Evolutionary conservation across 2,797 vertebrate species (phyloP), one percentile per base, ranked within the genome.

Genomic region (Holocentrus rufus): DNA sequence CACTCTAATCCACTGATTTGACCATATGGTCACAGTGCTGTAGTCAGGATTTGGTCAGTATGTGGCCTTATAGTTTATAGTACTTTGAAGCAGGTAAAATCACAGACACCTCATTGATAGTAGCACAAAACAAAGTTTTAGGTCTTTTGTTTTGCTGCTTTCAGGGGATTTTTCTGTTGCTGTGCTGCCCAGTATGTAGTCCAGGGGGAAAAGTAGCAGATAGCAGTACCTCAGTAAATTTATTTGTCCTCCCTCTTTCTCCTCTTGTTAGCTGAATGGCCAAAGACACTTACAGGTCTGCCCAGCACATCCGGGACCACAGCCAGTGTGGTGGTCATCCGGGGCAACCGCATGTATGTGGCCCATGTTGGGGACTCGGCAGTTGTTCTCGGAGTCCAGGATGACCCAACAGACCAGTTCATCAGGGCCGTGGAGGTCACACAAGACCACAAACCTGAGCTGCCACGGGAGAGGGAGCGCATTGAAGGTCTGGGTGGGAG

Each of bases 401-500:
- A 97, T n/a, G 93, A 96, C 76, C 94, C 95, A 10, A 93, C 93
- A 13, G 94, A 95, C 0, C 95, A 96, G 22, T 95, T 94, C 46
- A 84, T 98, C 71, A 92, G 95, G 89, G 96, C 97, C 7, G 93
- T 96, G 84, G 97, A 98, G 87, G 94, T 99, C 78, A 98, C 97
- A 0, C 96, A 98, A 82, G 97, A 99, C 83, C 97, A 99, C 89
- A 99, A 99, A 47, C 97, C 97, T 0, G 97, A 99, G 54, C 94
- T 98, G 2, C 97, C 97, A 9, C 95, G 94, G 80, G 97, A 99
- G 86, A 95, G 95, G 88, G 94, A 97, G 85, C 94, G 97, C 56
- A 99, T 99, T 0, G 97, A 99, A 94, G 96, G 96, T 20, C 95
- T 99, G 10, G 97, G 97, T 59, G 97, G 97, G 73, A 98, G 97